These are phyloP conservation scores for Pocillopora meandrina DNA, from an alignment of 92 coral and sea anemone species.

Conservation along the genomic window DNA sequence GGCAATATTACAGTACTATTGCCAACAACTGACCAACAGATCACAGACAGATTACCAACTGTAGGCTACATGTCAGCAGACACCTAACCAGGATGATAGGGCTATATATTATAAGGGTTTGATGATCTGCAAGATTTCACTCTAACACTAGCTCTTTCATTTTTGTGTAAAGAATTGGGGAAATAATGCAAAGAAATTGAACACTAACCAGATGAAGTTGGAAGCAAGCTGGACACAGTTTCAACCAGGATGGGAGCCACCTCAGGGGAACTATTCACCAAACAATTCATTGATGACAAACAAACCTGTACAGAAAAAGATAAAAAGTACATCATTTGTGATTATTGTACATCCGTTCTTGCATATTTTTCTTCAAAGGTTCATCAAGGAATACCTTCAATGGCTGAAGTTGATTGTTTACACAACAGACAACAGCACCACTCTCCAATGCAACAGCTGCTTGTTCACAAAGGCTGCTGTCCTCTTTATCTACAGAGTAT, in stretches of 20 bases:
- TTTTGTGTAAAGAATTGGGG: too few relatives aligned
- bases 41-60: too few relatives aligned
- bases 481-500: conserved; percentile 47
- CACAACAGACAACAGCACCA: conserved; percentile 81
- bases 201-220: conserved; percentile 71
- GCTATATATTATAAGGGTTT: too few relatives aligned
- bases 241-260: conserved; percentile 68
- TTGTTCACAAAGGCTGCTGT: conserved; percentile 71
- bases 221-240: conserved; percentile 70
- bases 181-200: background rate
- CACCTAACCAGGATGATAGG: too few relatives aligned
- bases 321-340: background rate
- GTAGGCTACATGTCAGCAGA: too few relatives aligned
- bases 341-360: background rate
- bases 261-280: conserved; percentile 69
- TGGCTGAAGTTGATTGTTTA: conserved; percentile 69
- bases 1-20: too few relatives aligned
- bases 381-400: conserved; percentile 61
- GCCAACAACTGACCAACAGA: too few relatives aligned
- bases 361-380: background rate
- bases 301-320: conserved; percentile 54
- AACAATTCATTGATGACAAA: conserved; percentile 74
- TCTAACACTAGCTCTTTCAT: too few relatives aligned
- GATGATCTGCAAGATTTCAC: too few relatives aligned
- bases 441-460: conserved; percentile 81